Evolutionary conservation across 2,113 vertebrate genomes (phyloP).

Genomic region (Sylvilagus bachmani): DNA sequence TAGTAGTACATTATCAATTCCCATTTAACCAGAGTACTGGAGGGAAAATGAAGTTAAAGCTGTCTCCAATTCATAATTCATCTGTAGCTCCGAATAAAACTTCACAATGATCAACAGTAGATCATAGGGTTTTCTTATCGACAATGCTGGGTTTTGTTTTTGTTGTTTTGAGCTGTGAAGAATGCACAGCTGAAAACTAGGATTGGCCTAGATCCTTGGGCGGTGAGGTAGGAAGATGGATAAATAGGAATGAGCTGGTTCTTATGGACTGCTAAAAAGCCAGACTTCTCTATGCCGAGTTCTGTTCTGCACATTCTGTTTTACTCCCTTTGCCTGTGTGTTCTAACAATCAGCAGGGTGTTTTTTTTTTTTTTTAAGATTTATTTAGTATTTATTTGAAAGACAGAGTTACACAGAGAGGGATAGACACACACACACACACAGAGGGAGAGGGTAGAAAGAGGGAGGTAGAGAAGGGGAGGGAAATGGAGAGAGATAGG

Average conservation of each 20-base stretch:
- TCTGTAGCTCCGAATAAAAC: background rate
- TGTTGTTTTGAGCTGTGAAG: background rate
- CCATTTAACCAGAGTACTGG: background rate
- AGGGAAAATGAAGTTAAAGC: background rate
- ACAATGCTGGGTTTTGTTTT: background rate
- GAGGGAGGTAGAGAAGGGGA: no score
- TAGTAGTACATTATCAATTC: background rate
- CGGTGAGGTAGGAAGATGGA: background rate
- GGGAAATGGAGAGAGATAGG: no score
- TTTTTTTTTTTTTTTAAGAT: no score
- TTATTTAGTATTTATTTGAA: no score
- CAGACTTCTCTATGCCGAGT: rapidly evolving
- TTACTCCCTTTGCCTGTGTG: rapidly evolving
- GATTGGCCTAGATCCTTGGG: background rate
- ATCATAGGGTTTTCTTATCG: background rate
- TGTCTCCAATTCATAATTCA: background rate
- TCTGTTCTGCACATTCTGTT: rapidly evolving
- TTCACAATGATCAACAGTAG: rapidly evolving
- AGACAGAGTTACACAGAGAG: no score
- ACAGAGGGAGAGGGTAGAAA: no score
- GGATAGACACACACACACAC: no score
- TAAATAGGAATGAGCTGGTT: background rate
- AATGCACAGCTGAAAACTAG: background rate
- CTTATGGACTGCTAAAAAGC: rapidly evolving
- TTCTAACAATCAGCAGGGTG: rapidly evolving